Percentiles rank a stretch among this genome's conserved stretches.
These are phyloP conservation scores for Abrostola triplasia DNA, from an alignment of 2,888 invertebrate genomes.

Conservation along the genomic window DNA sequence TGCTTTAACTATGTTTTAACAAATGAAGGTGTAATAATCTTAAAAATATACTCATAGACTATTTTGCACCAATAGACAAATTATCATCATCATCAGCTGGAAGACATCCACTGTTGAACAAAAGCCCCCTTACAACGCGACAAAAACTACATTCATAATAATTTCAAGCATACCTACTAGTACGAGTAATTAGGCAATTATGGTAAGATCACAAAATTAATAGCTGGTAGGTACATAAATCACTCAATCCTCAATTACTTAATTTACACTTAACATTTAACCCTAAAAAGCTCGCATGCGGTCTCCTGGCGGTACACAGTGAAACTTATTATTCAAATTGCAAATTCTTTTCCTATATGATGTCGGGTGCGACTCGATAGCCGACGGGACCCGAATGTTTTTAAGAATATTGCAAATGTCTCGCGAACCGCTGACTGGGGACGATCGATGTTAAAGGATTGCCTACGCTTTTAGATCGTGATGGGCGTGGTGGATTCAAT, in stretches of 20 bases:
- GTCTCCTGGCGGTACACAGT: constrained; percentile 46
- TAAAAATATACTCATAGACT: background rate
- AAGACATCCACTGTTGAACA: no score
- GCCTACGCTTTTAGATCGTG: constrained; percentile 69
- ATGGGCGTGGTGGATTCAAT: constrained; percentile 64
- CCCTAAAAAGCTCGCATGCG: constrained; percentile 35
- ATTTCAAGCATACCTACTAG: no score
- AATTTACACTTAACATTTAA: constrained; percentile 33
- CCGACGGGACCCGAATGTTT: constrained; percentile 72
- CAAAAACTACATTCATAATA: no score
- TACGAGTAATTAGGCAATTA: no score
- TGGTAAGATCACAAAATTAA: no score
- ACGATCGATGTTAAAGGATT: constrained; percentile 78
- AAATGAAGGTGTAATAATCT: constrained; percentile 24
- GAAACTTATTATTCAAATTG: constrained; percentile 71
- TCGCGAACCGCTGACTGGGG: constrained; percentile 72
- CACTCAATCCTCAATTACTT: constrained; percentile 15
- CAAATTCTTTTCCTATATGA: constrained; percentile 70
- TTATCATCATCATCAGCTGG: no score
- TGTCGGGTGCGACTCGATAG: constrained; percentile 65
- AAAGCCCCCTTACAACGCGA: no score
- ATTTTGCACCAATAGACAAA: no score
- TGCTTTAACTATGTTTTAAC: no score
- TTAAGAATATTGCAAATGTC: constrained; percentile 83
- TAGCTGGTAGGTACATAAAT: no score